Conservation (phyloP, 2,113 vertebrate species). For the Dipodomys merriami region DNA sequence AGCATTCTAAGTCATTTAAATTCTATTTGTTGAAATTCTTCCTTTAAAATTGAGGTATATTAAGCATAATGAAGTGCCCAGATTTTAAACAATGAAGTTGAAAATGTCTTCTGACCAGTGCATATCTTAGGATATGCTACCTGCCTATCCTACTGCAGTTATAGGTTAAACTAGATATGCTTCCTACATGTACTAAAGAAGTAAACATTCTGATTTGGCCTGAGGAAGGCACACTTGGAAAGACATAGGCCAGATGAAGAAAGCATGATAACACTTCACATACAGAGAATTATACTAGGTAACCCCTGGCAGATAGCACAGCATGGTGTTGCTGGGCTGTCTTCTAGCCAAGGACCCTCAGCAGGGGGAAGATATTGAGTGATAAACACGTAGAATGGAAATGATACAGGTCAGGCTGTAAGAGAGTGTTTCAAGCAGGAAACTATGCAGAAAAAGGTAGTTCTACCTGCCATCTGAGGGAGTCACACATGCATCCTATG, state of each 20-base stretch:
- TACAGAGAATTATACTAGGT: background rate
- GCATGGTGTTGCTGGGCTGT: background rate
- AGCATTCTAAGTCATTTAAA: background rate
- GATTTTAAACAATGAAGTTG: background rate
- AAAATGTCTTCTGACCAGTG: background rate
- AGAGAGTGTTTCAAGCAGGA: background rate
- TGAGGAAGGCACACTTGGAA: background rate
- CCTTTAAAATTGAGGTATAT: background rate
- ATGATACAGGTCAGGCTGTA: background rate
- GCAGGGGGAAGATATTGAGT: background rate
- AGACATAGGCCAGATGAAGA: background rate
- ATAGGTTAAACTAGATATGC: too few relatives aligned
- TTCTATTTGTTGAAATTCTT: background rate
- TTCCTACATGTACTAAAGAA: background rate
- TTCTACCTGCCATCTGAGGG: background rate
- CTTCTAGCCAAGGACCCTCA: background rate
- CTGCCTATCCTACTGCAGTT: too few relatives aligned
- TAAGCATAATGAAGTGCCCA: background rate
- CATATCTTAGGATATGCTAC: background rate
- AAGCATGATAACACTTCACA: background rate
- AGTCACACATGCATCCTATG: fast-evolving
- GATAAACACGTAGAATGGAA: too few relatives aligned
- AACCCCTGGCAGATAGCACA: background rate
- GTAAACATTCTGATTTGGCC: background rate
- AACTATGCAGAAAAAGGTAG: background rate